Evolutionary conservation across 2,797 vertebrate genomes (phyloP).

Genomic region (Rhyacichthys aspro): DNA sequence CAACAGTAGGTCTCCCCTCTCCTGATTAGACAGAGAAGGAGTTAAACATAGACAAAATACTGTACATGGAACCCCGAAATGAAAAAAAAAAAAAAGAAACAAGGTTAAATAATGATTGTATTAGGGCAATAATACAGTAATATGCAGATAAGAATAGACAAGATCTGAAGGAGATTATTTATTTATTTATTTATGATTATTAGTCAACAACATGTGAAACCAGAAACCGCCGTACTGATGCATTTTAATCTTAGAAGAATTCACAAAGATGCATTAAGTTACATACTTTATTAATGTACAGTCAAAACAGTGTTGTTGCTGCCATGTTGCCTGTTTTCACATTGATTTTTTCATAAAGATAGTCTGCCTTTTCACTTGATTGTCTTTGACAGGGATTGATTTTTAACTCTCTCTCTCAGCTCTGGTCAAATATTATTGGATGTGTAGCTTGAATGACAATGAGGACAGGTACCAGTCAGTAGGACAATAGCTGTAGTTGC

Average conservation of each 20-base stretch:
- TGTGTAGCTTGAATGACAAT: slow-evolving; percentile 2
- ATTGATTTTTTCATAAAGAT: too few species aligned
- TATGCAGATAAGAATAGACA: slow-evolving; percentile 52
- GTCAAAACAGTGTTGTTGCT: too few species aligned
- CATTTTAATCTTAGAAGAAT: too few species aligned
- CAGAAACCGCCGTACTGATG: too few species aligned
- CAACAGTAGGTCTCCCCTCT: slow-evolving; percentile 73
- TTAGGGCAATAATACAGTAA: slow-evolving; percentile 39
- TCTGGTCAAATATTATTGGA: slow-evolving; percentile 1
- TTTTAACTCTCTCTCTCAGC: neutral
- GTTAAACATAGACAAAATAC: slow-evolving; percentile 28
- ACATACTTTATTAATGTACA: too few species aligned
- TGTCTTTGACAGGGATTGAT: too few species aligned
- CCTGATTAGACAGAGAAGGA: slow-evolving; percentile 62
- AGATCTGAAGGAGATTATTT: slow-evolving; percentile 45
- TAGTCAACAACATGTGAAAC: too few species aligned
- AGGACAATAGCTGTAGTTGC: neutral
- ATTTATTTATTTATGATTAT: too few species aligned
- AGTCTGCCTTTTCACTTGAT: too few species aligned
- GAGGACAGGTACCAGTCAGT: neutral
- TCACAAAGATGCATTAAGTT: too few species aligned
- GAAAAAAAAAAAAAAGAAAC: slow-evolving; percentile 37
- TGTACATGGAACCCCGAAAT: slow-evolving; percentile 7
- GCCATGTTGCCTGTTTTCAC: too few species aligned
- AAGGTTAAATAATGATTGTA: slow-evolving; percentile 33